Evolutionary conservation across 2,888 invertebrate species (phyloP).

Genomic region (Lysandra coridon): DNA sequence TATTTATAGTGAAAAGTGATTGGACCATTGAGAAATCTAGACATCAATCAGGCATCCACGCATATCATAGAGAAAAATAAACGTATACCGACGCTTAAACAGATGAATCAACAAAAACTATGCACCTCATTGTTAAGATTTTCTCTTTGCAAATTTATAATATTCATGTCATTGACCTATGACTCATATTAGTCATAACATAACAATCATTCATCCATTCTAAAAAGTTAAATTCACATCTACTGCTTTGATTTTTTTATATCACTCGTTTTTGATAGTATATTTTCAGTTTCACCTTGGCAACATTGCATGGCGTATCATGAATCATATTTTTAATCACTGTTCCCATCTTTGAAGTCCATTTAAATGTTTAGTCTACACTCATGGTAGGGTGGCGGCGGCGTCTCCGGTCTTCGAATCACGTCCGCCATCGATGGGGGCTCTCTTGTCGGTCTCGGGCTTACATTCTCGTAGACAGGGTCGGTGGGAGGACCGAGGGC

Average conservation of each 20-base stretch:
- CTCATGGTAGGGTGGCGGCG: conserved; percentile 73
- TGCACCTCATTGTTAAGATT: neutral
- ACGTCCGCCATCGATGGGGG: conserved; percentile 49
- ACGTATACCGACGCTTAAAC: neutral
- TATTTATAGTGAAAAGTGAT: conserved; percentile 16
- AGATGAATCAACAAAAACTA: neutral
- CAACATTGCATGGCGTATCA: neutral
- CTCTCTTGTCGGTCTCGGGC: neutral
- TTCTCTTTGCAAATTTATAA: neutral
- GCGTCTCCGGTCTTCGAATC: conserved; percentile 63
- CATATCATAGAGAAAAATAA: no score
- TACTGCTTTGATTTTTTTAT: neutral
- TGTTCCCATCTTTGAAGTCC: neutral
- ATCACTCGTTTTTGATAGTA: neutral
- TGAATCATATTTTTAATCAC: neutral
- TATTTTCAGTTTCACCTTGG: neutral
- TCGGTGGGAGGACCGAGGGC: conserved; percentile 47
- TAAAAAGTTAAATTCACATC: neutral
- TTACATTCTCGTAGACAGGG: conserved; percentile 34
- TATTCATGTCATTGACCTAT: neutral
- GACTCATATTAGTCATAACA: neutral
- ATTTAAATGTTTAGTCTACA: conserved; percentile 58
- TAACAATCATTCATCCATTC: neutral
- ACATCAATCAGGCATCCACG: neutral
- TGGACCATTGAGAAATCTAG: conserved; percentile 1